These are phyloP conservation scores for Slavum lentiscoides DNA, from an alignment of 2,888 invertebrate genomes.

Conservation along the genomic window DNA sequence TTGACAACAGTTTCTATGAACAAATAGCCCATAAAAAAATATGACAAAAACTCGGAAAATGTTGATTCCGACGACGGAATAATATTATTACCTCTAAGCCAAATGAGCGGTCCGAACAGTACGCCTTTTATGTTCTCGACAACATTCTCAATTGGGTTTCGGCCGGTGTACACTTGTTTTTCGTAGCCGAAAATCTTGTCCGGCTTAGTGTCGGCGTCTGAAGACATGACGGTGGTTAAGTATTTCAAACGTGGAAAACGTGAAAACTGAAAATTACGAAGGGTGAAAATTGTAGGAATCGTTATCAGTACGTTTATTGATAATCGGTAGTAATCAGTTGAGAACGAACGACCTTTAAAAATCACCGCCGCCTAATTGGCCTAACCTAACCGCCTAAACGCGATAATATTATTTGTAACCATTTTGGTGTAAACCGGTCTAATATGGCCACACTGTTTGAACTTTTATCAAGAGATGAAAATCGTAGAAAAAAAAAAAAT, in stretches of 20 bases:
- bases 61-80: background rate
- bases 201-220: constrained; percentile 9
- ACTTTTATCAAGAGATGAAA: background rate
- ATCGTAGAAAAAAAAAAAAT: background rate
- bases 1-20: constrained; percentile 79
- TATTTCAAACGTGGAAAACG: background rate
- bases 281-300: background rate
- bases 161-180: constrained; percentile 33
- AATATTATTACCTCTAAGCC: constrained; percentile 72
- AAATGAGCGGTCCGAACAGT: constrained; percentile 72
- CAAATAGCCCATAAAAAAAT: background rate
- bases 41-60: background rate
- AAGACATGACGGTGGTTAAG: constrained; percentile 17
- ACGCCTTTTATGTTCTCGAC: constrained; percentile 30
- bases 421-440: background rate
- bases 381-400: too few relatives aligned
- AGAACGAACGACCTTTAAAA: constrained; percentile 26
- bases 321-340: background rate
- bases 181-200: constrained; percentile 33
- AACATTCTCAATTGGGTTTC: constrained; percentile 38
- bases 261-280: background rate
- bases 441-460: background rate
- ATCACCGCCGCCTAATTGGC: too few relatives aligned
- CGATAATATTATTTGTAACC: background rate
- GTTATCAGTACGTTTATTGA: constrained; percentile 12